These are phyloP conservation scores for Bombus picipes DNA, from an alignment of 1,140 invertebrate species.

Conservation along the genomic window DNA sequence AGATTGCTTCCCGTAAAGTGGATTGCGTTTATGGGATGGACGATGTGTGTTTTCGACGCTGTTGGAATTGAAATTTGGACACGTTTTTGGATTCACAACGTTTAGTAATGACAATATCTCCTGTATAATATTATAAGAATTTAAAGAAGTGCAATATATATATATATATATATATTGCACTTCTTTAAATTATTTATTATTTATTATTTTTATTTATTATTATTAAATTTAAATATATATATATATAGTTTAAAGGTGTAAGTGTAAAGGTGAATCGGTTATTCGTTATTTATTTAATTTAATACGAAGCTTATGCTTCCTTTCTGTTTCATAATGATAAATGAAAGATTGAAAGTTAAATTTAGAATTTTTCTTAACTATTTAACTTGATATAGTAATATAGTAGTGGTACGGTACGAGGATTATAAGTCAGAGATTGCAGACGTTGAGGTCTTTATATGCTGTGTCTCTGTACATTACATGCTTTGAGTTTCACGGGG, in stretches of 20 bases:
- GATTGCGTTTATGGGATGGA: not conserved
- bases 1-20: not conserved
- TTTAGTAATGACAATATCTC: not conserved
- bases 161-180: too few relatives aligned
- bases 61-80: not conserved
- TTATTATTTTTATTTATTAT: too few relatives aligned
- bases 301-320: too few relatives aligned
- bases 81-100: not conserved
- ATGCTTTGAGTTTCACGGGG: not conserved
- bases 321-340: not conserved
- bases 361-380: not conserved
- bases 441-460: not conserved
- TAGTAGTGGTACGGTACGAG: not conserved
- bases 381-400: not conserved
- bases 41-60: not conserved
- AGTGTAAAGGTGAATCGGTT: too few relatives aligned
- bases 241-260: too few relatives aligned
- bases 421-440: not conserved
- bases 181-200: too few relatives aligned
- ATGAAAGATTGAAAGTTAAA: not conserved
- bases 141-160: too few relatives aligned
- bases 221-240: too few relatives aligned
- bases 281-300: too few relatives aligned
- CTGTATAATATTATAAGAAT: too few relatives aligned
- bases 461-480: not conserved